Evolutionary conservation across 92 coral and sea anemone genomes (phyloP).

Genomic region (Umimayanthus kanabou): DNA sequence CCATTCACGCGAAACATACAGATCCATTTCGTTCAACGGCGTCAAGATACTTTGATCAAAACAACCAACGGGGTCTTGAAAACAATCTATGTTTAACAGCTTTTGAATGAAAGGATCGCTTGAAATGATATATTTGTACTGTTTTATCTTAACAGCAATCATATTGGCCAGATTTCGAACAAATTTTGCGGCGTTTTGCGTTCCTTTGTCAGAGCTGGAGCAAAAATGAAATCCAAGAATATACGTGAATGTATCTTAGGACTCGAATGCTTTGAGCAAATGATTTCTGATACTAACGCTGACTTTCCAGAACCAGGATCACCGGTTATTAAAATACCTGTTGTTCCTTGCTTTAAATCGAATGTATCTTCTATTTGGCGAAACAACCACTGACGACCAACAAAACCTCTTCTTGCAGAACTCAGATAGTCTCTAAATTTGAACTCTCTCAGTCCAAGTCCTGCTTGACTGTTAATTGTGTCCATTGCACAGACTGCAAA

Average conservation of each 20-base stretch:
- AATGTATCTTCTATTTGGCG: slow-evolving; percentile 52
- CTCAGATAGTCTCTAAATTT: slow-evolving; percentile 50
- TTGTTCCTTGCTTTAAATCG: background rate
- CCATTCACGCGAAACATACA: slow-evolving; percentile 32
- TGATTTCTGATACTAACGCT: slow-evolving; percentile 71
- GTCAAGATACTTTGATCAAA: slow-evolving; percentile 73
- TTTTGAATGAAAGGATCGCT: slow-evolving; percentile 53
- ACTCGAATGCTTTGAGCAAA: slow-evolving; percentile 84
- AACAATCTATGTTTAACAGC: slow-evolving; percentile 61
- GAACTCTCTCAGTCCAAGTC: slow-evolving; percentile 47
- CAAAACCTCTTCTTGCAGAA: slow-evolving; percentile 45
- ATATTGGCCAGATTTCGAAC: slow-evolving; percentile 82
- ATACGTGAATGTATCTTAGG: slow-evolving; percentile 67
- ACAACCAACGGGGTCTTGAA: slow-evolving; percentile 69
- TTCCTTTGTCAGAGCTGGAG: slow-evolving; percentile 66
- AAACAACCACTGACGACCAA: slow-evolving; percentile 70
- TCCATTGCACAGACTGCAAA: slow-evolving; percentile 18
- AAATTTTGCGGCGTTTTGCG: slow-evolving; percentile 73
- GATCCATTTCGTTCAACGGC: slow-evolving; percentile 62
- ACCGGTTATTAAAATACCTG: slow-evolving; percentile 62
- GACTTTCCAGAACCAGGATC: slow-evolving; percentile 81
- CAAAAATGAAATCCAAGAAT: slow-evolving; percentile 88
- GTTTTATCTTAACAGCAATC: slow-evolving; percentile 63
- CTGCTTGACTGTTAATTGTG: background rate
- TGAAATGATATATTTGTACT: slow-evolving; percentile 50